Base-by-base conservation (phyloP, 2,113 vertebrate species). In the Stercorarius parasiticus region DNA sequence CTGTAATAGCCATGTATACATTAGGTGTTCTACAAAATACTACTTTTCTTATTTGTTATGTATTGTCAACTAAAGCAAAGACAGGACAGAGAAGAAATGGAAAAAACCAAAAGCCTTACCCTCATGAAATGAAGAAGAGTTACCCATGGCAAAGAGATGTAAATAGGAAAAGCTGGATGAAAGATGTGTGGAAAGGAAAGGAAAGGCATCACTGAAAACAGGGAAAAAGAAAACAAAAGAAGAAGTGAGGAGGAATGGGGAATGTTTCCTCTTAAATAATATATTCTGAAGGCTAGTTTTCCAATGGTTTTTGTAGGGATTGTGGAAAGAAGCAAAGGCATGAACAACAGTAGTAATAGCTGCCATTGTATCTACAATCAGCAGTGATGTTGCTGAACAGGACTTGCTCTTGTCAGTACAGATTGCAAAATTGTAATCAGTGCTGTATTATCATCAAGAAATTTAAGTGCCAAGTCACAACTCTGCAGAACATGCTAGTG, bases 61-160 rank as follows among this genome's bases (percentile, higher is more conserved):
- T 55, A 72, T 49, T 88, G 42, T 91, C 66, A 95, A 25, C 36
- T 29, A 95, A 91, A 80, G 42, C 38, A 96, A 93, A 93, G 86
- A 73, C 36, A 92, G 80, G 81, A 92, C 9, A 95, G 92, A 93
- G 96, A 96, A 91, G 73, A 97, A 94, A 95, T 21, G 11, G 34
- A 25, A 47, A 56, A 89, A 78, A 65, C 32, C 58, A 47, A 59
- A 90, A 84, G 74, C 88, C 97, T 97, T 97, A 98, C 97, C 97
- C 97, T 98, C 85, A 72, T 97, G 93, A 97, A 97, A 96, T 97
- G 98, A 98, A 97, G 97, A 97, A 95, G 89, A 97, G 86, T 88
- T 93, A 95, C 95, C 96, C 97, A 98, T 96, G 94, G 90, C 96
- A 98, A 98, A 98, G 92, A 97, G 93, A 96, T 86, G 81, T 95